phyloP scores from a whole-genome alignment of 2,113 vertebrate genomes.

The Pseudois nayaur region DNA sequence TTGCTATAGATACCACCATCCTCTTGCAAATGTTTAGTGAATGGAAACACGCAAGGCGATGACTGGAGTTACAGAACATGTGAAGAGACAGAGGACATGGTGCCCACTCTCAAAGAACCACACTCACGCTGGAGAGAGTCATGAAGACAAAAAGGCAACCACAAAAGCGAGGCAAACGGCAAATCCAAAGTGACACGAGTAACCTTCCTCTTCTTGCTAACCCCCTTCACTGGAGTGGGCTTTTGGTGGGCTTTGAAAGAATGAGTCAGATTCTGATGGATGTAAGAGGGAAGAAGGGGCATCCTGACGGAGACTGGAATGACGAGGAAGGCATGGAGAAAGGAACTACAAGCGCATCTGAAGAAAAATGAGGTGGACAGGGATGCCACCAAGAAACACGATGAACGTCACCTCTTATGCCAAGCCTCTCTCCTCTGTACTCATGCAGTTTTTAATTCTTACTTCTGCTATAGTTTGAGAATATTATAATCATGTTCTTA shows the following conservation, averaged over 20 bases:
- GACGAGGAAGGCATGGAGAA: background rate
- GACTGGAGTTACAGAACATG: background rate
- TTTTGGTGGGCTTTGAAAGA: background rate
- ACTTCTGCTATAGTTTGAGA: background rate
- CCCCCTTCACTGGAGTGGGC: background rate
- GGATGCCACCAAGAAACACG: background rate
- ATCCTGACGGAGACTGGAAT: background rate
- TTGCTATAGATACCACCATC: background rate
- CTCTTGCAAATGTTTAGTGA: background rate
- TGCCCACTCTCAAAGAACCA: background rate
- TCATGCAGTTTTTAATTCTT: background rate
- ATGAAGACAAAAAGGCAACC: background rate
- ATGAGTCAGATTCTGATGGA: background rate
- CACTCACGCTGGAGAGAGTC: background rate
- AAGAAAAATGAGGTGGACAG: background rate
- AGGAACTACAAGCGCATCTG: background rate
- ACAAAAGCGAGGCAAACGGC: background rate
- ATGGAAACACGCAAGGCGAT: background rate
- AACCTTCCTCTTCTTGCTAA: background rate
- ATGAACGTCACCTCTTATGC: background rate
- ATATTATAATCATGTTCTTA: background rate
- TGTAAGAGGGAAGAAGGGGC: background rate
- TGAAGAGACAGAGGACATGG: background rate
- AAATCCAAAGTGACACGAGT: fast-evolving
- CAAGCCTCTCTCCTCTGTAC: background rate